Conservation (phyloP, 2,888 invertebrate species). For the Papilio protenor region DNA sequence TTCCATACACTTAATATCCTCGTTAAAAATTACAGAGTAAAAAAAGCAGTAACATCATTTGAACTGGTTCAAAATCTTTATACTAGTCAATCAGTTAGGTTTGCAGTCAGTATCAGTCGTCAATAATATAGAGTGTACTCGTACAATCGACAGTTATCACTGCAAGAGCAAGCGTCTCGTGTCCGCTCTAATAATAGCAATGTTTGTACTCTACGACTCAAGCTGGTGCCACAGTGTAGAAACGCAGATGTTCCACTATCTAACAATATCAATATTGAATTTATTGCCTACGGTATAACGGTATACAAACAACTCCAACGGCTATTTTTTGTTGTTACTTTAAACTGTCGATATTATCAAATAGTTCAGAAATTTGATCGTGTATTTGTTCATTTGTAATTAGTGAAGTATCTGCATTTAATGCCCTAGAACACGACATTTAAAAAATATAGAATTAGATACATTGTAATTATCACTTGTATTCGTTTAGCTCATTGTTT, state of each 20-base stretch:
- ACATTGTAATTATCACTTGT: not conserved
- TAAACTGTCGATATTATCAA: not conserved
- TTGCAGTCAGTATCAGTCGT: not conserved
- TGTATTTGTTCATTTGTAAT: not conserved
- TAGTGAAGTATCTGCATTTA: not conserved
- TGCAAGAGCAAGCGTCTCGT: constrained; percentile 43
- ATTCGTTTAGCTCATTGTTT: not conserved
- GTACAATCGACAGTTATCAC: constrained; percentile 42
- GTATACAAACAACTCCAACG: not conserved
- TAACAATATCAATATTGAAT: not conserved
- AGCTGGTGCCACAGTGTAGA: constrained; percentile 26
- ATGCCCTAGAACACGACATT: not conserved
- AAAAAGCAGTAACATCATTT: no score
- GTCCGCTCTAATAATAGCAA: constrained; percentile 55
- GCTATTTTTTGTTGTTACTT: not conserved
- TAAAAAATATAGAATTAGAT: not conserved
- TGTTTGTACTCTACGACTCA: constrained; percentile 50
- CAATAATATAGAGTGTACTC: not conserved
- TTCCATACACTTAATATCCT: no score
- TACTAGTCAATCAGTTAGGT: constrained; percentile 27
- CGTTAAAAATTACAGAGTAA: no score
- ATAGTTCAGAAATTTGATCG: not conserved
- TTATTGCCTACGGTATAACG: not conserved
- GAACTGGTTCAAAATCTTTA: no score
- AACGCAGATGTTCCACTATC: constrained; percentile 18